Conservation (phyloP, 2,888 invertebrate species). For the Hyposoter dolosus region DNA sequence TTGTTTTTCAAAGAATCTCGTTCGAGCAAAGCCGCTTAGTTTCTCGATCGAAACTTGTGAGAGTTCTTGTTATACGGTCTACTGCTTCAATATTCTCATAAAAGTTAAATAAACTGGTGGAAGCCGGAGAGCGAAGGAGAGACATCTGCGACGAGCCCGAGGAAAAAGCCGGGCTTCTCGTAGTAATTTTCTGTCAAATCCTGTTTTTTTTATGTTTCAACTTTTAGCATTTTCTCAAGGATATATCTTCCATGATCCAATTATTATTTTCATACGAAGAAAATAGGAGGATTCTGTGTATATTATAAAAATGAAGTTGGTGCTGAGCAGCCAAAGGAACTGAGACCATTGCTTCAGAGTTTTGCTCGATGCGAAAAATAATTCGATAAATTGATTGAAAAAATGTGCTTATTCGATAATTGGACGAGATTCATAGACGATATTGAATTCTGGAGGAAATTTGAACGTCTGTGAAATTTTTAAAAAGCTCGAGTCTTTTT, state of each 20-base stretch:
- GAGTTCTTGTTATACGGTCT: conserved; percentile 39
- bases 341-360: neutral
- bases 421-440: neutral
- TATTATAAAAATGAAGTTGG: neutral
- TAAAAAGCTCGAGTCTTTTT: neutral
- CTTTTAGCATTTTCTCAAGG: conserved; percentile 1
- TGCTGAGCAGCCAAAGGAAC: neutral
- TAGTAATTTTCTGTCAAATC: conserved; percentile 50
- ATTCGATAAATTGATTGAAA: neutral
- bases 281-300: neutral
- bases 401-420: conserved; percentile 1
- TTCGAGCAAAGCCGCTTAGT: conserved; percentile 43
- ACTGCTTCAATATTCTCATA: conserved; percentile 41
- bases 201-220: conserved; percentile 23
- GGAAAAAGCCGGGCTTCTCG: conserved; percentile 16
- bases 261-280: neutral
- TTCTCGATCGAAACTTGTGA: conserved; percentile 57
- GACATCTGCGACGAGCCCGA: conserved; percentile 38
- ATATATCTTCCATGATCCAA: neutral
- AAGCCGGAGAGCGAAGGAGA: conserved; percentile 56
- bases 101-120: conserved; percentile 41
- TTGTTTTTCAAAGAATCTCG: conserved; percentile 17
- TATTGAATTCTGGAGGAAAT: neutral
- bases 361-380: neutral
- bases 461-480: neutral